These are phyloP conservation scores for Hoplostethus atlanticus DNA, from an alignment of 2,797 vertebrate genomes.

Conservation along the genomic window DNA sequence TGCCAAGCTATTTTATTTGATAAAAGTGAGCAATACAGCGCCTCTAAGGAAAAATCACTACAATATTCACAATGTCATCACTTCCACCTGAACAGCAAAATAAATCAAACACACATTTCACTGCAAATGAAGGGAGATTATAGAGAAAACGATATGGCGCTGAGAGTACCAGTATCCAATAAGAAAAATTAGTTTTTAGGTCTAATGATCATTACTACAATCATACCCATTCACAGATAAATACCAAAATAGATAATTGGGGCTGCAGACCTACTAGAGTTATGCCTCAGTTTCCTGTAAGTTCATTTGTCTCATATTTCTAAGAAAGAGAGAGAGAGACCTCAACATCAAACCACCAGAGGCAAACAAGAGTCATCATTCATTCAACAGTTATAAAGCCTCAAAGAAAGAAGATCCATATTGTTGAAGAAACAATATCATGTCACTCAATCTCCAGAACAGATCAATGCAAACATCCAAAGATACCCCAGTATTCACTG, in stretches of 20 bases:
- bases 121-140: neutral
- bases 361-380: constrained; percentile 6
- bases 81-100: neutral
- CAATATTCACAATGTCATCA: neutral
- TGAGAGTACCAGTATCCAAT: neutral
- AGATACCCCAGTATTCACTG: neutral
- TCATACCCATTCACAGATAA: neutral
- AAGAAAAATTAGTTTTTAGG: constrained; percentile 8
- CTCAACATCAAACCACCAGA: no score
- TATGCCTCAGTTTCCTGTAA: constrained; percentile 12
- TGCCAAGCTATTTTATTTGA: constrained; percentile 18
- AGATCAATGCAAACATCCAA: neutral
- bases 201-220: neutral
- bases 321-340: neutral
- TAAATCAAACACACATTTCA: neutral
- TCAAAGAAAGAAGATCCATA: neutral
- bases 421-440: neutral
- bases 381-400: neutral
- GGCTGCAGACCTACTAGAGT: neutral
- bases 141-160: neutral
- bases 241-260: neutral
- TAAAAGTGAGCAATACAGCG: neutral
- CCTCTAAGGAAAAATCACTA: no score
- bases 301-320: constrained; percentile 26
- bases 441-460: neutral